Evolutionary conservation across 2,888 invertebrate genomes (phyloP).

Genomic region (Dryadula phaetusa): DNA sequence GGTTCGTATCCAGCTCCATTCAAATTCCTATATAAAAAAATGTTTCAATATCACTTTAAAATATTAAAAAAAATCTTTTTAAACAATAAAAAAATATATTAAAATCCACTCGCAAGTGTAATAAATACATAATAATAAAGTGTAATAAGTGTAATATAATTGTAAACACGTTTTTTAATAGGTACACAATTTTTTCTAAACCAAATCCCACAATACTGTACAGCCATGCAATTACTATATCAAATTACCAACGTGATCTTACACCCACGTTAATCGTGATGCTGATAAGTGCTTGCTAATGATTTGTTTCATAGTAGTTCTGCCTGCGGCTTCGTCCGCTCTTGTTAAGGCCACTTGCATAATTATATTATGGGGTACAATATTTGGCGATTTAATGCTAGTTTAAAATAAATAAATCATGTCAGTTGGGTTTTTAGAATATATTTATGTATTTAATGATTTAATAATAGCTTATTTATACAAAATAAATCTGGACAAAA

Average conservation of each 20-base stretch:
- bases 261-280: slow-evolving; percentile 70
- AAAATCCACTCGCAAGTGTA: too few species aligned
- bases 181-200: slow-evolving; percentile 7
- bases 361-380: background rate
- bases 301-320: slow-evolving; percentile 64
- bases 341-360: slow-evolving; percentile 17
- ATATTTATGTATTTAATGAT: too few species aligned
- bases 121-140: too few species aligned
- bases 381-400: background rate
- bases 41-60: too few species aligned
- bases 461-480: too few species aligned
- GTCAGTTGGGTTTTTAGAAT: too few species aligned
- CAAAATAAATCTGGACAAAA: too few species aligned
- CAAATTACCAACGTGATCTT: slow-evolving; percentile 54
- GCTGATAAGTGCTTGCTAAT: slow-evolving; percentile 58
- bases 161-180: background rate
- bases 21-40: too few species aligned
- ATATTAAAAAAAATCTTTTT: too few species aligned
- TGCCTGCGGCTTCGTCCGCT: slow-evolving; percentile 24
- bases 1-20: too few species aligned
- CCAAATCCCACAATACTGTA: slow-evolving; percentile 8
- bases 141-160: too few species aligned
- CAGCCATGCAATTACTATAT: slow-evolving; percentile 52
- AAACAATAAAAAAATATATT: too few species aligned
- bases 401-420: background rate